Evolutionary conservation across 1,140 invertebrate species (phyloP), one percentile per base, ranked within the genome.

Genomic region (Nebria ingens): DNA sequence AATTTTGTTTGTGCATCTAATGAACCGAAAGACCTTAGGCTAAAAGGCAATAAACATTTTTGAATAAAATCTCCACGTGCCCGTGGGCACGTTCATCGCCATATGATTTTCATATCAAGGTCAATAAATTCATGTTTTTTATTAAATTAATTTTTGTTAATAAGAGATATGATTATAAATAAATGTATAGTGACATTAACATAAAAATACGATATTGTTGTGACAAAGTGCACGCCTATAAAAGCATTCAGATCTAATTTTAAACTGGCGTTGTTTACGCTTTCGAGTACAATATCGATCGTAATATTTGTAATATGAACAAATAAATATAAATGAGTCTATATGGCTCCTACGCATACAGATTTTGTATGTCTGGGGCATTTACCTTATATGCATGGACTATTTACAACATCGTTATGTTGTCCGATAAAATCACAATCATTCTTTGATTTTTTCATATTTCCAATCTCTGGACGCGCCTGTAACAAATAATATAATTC

Each of bases 301-400:
- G 40, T 45, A 45, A 45, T 17, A 45, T 45, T 45, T 45, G 40
- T 45, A 45, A 45, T 34, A 34, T 34, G n/a, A 9, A 45, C 40
- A 11, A 45, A 45, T 12, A 11, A 6, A 45, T 45, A 17, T 11
- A 45, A 12, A 45, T 45, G 4, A 17, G 9, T 45, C 40, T 45
- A 17, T 45, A 11, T 45, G 13, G n/a, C n/a, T 34, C n/a, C 6
- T 34, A 34, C n/a, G 25, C 25, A 34, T 34, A 34, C 25, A 45
- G 9, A 17, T 17, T 29, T 17, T 45, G 40, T 45, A 45, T 45
- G 40, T 45, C 40, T 45, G 40, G 40, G 40, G 40, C 40, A 17
- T 45, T 45, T 45, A 45, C 40, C 40, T 45, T 45, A 17, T 29
- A 29, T 29, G 13, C 25, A 6, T 29, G n/a, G n/a, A n/a, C n/a